These are phyloP conservation scores for Bagarius yarrelli DNA, from an alignment of 2,113 vertebrate species.

Conservation along the genomic window DNA sequence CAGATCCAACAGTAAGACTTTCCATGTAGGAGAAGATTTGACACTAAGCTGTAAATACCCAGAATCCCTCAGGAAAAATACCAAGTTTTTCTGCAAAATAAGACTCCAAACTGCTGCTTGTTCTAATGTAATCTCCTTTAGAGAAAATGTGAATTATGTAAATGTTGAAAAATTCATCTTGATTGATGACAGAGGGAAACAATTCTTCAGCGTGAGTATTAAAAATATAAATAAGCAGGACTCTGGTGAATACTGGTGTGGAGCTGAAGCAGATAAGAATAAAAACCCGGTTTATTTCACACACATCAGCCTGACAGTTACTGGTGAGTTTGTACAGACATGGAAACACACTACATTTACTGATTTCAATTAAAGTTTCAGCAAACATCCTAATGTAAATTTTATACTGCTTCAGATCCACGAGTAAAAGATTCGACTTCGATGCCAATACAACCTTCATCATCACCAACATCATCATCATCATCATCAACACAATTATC, in stretches of 20 bases:
- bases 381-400: too few species aligned
- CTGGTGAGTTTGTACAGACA: constrained; percentile 23
- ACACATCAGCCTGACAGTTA: background rate
- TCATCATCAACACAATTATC: too few species aligned
- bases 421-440: too few species aligned
- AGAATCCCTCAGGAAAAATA: background rate
- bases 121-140: background rate
- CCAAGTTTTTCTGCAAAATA: background rate
- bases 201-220: background rate
- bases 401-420: too few species aligned
- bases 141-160: background rate
- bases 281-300: constrained; percentile 11
- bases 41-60: background rate
- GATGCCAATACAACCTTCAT: too few species aligned
- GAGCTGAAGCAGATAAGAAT: background rate
- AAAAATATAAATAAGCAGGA: background rate
- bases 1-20: background rate
- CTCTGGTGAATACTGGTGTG: constrained; percentile 15
- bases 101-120: background rate
- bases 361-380: too few species aligned
- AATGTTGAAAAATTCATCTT: background rate
- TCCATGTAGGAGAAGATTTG: background rate
- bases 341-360: too few species aligned
- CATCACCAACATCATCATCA: too few species aligned
- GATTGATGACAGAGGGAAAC: background rate